Evolutionary conservation across 2,797 vertebrate species (phyloP), one percentile per base, ranked within the genome.

Genomic region (Rallus crepitans): DNA sequence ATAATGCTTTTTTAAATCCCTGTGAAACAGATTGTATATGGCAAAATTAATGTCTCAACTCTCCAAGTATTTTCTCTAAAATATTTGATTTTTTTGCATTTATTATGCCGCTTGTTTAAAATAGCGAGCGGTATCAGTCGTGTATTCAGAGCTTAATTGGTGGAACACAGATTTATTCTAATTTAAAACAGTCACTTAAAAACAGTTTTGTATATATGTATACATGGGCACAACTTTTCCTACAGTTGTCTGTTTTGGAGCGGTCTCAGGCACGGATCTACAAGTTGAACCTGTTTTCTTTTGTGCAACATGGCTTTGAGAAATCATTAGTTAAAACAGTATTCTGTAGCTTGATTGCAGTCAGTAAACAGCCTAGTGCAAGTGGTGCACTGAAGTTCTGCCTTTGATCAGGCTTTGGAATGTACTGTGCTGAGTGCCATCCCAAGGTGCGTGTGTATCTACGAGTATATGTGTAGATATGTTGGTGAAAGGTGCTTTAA

Each of bases 11-110:
- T 97, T 94, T 73, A 88, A 91, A 96, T 97, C 95, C 95, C 95
- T 94, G 95, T 81, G 95, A 97, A 97, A 97, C 97, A 98, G 96
- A 97, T 96, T 97, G 97, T 96, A 94, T 97, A 95, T 97, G 90
- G 96, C 94, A 98, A 97, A 97, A 96, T 97, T 96, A 98, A 97
- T 96, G 96, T 95, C 95, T 97, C 86, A 96, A 96, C 93, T 96
- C 96, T 97, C 96, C 96, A 93, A 97, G 93, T 96, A 95, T 97
- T 98, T 98, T 97, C 95, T 90, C 95, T 96, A 95, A 97, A 98
- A 97, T 98, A 97, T 96, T 97, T 97, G 97, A 98, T 87, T 97
- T 97, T 97, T 97, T 97, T 97, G 97, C 96, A 97, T 98, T 97
- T 97, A 97, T 98, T 97, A 95, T 85, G 93, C 53, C 2, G 37